Evolutionary conservation across 2,797 vertebrate genomes (phyloP).

Genomic region (Phoxinus dragarum): DNA sequence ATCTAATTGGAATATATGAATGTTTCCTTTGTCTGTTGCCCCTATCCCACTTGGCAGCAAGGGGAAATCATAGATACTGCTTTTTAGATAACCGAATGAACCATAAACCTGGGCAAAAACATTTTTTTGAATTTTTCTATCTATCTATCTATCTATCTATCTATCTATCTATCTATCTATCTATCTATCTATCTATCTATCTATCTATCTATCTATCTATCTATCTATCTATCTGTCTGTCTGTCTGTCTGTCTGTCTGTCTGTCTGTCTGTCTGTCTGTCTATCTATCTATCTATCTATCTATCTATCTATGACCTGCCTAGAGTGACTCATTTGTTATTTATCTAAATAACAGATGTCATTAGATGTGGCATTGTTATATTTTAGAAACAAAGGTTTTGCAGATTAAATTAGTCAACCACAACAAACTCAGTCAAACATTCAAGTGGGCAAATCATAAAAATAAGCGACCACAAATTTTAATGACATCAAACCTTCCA

Average conservation of each 20-base stretch:
- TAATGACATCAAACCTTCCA: slow-evolving; percentile 41
- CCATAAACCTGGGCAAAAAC: slow-evolving; percentile 52
- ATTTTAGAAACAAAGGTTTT: slow-evolving; percentile 16
- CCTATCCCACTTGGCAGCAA: slow-evolving; percentile 64
- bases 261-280: not conserved
- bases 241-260: not conserved
- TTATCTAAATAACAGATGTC: slow-evolving; percentile 12
- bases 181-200: slow-evolving; percentile 5
- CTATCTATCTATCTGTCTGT: not conserved
- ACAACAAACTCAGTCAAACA: slow-evolving; percentile 46
- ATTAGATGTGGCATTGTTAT: slow-evolving; percentile 24
- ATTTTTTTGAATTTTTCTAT: not conserved
- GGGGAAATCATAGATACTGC: slow-evolving; percentile 61
- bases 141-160: slow-evolving; percentile 24
- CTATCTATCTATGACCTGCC: not conserved
- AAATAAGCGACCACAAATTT: slow-evolving; percentile 33
- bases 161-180: not conserved
- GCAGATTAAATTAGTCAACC: slow-evolving; percentile 45
- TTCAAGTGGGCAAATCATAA: slow-evolving; percentile 39
- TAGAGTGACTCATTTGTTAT: not conserved
- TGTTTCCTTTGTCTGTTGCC: slow-evolving; percentile 72
- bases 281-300: not conserved
- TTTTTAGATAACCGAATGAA: slow-evolving; percentile 63
- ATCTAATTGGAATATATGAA: slow-evolving; percentile 78
- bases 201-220: not conserved